Base-by-base conservation (phyloP, 2,888 invertebrate genomes). In the Proisotoma minuta region DNA sequence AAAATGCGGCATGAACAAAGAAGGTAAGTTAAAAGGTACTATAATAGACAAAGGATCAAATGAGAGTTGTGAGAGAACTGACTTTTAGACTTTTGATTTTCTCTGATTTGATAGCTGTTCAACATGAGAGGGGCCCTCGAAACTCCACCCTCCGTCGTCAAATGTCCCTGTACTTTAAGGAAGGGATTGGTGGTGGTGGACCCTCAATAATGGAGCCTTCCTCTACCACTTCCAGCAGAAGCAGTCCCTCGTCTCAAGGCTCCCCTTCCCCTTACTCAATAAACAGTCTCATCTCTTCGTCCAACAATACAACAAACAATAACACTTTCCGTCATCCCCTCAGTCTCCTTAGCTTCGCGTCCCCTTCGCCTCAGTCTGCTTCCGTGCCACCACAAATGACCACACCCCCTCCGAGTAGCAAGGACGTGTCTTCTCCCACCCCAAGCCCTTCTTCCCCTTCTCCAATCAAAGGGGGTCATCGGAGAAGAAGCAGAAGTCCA, bases 61-160 rank as follows among this genome's bases (percentile, higher is more conserved):
- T 34, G 18, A 20, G 34, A 22, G 34, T 15, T 18, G 20, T 28
- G 1, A 18, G 27, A 20, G 23, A 1, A 1, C 2, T 56, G 40
- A 56, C 24, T 15, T 15, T 22, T 27, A 47, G 22, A 20, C 53
- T 56, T 23, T 20, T 47, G 54, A 29, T 27, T 58, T 40, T 73
- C 59, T 73, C 40, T 73, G 70, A 75, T 76, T 66, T 82, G 83
- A 57, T 82, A 91, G 98, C 98, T 63, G 98, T 99, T 2, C 99
- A 99, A 79, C 97, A 98, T 77, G 98, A 99, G 79, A 84, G 99
- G 68, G 98, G 98, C 0, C 98, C 98, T 1, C 83, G 99, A 51
- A 96, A 91, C 77, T 93, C 97, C 0, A 97, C 97, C 1, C 82
- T 98, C 29, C 85, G 94, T 3, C 85, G 95, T 15, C 97, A 97